These are phyloP conservation scores for Parapristionchus giblindavisi DNA, from an alignment of 2,888 invertebrate species.

Conservation along the genomic window DNA sequence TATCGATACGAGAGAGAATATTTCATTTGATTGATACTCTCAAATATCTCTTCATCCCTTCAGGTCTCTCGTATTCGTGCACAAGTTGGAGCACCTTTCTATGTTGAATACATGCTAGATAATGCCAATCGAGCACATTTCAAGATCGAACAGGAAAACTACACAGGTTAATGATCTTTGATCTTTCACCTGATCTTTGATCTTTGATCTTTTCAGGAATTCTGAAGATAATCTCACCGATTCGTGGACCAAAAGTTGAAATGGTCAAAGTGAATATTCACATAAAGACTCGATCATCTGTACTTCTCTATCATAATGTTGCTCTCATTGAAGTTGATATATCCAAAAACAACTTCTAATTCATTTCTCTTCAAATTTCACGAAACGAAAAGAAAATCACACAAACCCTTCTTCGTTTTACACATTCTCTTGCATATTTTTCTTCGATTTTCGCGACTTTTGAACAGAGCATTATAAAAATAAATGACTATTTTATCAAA, in stretches of 20 bases:
- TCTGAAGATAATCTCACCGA: constrained; percentile 56
- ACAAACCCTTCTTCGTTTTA: too few relatives aligned
- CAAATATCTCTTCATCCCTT: background rate
- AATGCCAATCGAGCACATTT: constrained; percentile 69
- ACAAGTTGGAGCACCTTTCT: constrained; percentile 62
- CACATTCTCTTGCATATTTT: too few relatives aligned
- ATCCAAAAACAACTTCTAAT: constrained; percentile 64
- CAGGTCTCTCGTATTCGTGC: constrained; percentile 63
- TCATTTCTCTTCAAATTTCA: too few relatives aligned
- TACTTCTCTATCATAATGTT: constrained; percentile 70
- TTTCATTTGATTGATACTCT: too few relatives aligned
- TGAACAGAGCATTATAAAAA: too few relatives aligned
- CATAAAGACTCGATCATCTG: constrained; percentile 69
- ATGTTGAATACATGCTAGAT: constrained; percentile 70
- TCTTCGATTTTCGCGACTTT: too few relatives aligned
- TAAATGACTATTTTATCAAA: too few relatives aligned
- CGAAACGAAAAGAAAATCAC: too few relatives aligned
- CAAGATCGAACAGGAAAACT: constrained; percentile 68
- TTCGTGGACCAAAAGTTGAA: constrained; percentile 52
- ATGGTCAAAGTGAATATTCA: constrained; percentile 68
- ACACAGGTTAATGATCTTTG: constrained; percentile 65
- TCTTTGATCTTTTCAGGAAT: constrained; percentile 54
- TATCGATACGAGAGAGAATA: too few relatives aligned
- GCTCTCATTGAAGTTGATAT: constrained; percentile 70
- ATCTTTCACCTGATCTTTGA: background rate